phyloP scores from a whole-genome alignment of 2,888 invertebrate species.

The Andrena hattorfiana region DNA sequence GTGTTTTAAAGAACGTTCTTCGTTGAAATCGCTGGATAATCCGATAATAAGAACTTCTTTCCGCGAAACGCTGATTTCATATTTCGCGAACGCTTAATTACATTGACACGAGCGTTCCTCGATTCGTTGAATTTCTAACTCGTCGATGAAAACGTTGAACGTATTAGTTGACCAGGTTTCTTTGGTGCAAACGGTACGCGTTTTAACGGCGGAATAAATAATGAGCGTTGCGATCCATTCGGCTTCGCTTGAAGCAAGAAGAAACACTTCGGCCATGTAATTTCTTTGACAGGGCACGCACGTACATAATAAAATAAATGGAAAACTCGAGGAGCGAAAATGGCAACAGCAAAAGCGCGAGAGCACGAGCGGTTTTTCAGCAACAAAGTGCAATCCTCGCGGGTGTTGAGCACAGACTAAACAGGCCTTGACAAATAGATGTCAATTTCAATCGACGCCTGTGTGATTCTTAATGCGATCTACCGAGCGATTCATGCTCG shows the following conservation, averaged over 20 bases:
- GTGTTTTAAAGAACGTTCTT: slow-evolving; percentile 12
- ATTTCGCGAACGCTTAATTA: slow-evolving; percentile 24
- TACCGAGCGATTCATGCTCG: slow-evolving; percentile 36
- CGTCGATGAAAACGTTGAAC: background rate
- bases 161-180: background rate
- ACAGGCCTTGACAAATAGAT: slow-evolving; percentile 71
- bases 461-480: slow-evolving; percentile 69
- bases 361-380: slow-evolving; percentile 8
- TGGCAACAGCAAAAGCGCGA: background rate
- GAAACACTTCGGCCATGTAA: too few relatives aligned
- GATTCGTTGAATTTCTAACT: background rate
- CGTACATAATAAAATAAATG: background rate
- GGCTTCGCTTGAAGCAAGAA: too few relatives aligned
- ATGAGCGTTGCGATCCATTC: too few relatives aligned
- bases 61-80: slow-evolving; percentile 31
- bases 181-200: too few relatives aligned
- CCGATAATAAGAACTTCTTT: slow-evolving; percentile 14
- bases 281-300: background rate
- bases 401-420: slow-evolving; percentile 68
- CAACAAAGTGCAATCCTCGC: slow-evolving; percentile 32
- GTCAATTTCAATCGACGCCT: slow-evolving; percentile 73
- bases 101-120: slow-evolving; percentile 1
- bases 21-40: slow-evolving; percentile 30
- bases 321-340: background rate
- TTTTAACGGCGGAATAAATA: too few relatives aligned